Conservation (phyloP, 2,113 vertebrate genomes). For the Daphoenositta chrysoptera region DNA sequence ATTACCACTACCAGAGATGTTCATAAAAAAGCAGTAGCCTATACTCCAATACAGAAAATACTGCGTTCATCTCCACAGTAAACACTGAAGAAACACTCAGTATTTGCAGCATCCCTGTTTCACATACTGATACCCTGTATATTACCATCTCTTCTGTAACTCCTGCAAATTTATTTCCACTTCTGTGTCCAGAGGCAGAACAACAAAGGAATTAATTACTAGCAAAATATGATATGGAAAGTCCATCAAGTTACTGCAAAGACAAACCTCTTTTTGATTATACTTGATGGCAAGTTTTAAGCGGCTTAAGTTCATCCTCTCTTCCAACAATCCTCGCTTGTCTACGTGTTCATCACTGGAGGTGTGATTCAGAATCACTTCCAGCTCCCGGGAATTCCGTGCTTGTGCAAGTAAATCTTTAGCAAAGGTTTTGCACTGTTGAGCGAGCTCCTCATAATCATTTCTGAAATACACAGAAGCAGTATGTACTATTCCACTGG, state of each 20-base stretch:
- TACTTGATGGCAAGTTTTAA: slow-evolving; percentile 99
- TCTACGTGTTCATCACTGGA: slow-evolving; percentile 89
- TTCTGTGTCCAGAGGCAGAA: neutral
- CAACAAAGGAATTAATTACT: neutral
- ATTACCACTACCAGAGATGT: neutral
- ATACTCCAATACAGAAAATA: neutral
- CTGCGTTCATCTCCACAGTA: neutral
- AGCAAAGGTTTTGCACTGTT: slow-evolving; percentile 98
- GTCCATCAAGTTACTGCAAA: neutral
- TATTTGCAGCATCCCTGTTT: neutral
- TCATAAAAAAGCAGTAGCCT: neutral
- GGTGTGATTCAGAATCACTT: slow-evolving; percentile 97
- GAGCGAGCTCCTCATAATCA: slow-evolving; percentile 96
- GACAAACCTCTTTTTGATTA: slow-evolving; percentile 95
- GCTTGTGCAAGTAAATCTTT: slow-evolving; percentile 98
- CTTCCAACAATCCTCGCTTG: slow-evolving; percentile 93
- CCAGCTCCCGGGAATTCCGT: slow-evolving; percentile 95
- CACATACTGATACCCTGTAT: neutral
- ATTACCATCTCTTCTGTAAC: neutral
- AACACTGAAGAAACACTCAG: neutral
- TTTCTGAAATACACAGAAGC: slow-evolving; percentile 77
- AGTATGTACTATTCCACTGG: neutral
- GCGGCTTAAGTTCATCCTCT: slow-evolving; percentile 97
- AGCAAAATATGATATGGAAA: neutral
- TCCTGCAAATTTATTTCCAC: neutral